Conservation (phyloP, 2,888 invertebrate species). For the Drosophila falleni region DNA sequence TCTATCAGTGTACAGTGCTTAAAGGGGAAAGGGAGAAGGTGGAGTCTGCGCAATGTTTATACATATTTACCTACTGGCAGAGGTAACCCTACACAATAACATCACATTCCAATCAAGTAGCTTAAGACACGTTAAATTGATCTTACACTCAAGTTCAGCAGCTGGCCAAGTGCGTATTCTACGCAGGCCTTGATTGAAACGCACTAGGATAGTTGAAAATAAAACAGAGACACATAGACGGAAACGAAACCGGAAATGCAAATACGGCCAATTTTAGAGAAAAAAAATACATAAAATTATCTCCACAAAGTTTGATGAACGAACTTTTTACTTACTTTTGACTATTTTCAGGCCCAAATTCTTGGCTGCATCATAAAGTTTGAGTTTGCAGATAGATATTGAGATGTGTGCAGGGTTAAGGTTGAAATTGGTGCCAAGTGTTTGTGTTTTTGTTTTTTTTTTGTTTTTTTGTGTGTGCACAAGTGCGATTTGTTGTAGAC, state of each 20-base stretch:
- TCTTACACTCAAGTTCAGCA: conserved; percentile 66
- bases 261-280: not conserved
- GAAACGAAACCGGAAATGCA: not conserved
- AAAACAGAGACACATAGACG: conserved; percentile 6
- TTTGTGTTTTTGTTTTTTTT: conserved; percentile 4
- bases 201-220: conserved; percentile 51
- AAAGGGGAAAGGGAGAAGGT: not conserved
- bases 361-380: conserved; percentile 69
- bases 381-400: conserved; percentile 31
- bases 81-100: conserved; percentile 64
- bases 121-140: conserved; percentile 66
- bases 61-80: conserved; percentile 69
- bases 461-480: conserved; percentile 51
- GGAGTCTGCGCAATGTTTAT: conserved; percentile 30
- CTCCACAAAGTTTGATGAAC: not conserved
- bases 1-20: no score
- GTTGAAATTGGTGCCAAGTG: conserved; percentile 33
- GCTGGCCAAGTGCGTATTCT: conserved; percentile 75
- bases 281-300: not conserved
- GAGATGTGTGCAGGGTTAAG: conserved; percentile 40
- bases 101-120: conserved; percentile 72
- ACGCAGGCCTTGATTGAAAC: conserved; percentile 64
- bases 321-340: conserved; percentile 84
- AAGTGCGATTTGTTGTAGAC: conserved; percentile 33
- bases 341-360: conserved; percentile 74